Base-by-base conservation (phyloP, 2,797 vertebrate genomes). In the Enteromius afrohamiltoni region DNA sequence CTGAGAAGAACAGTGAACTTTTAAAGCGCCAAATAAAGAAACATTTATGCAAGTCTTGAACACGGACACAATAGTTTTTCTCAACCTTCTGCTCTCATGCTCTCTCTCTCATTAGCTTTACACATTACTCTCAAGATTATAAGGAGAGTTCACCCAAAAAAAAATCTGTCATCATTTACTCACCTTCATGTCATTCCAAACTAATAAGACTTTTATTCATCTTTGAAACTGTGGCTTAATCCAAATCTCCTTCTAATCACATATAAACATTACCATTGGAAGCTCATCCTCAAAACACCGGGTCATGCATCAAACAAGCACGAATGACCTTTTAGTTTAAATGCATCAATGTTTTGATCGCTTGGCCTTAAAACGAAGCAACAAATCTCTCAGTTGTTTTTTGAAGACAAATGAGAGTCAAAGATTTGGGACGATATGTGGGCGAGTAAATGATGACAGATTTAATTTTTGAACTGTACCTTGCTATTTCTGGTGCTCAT, bases 1-100 rank as follows among this genome's bases (percentile, higher is more conserved):
- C 67, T 45, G 17, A 45, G 40, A 73, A 23, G 40, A n/a, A 47
- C 9, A 62, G 23, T 16, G 17, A 31, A 45, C 23, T 55, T 17
- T n/a, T 47, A 62, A 26, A 16, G 68, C 53, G 31, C 79, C 79
- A 81, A 73, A 49, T 73, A 62, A 81, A 81, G 79, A 34, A 49
- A 21, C 40, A 73, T 71, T 64, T 37, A 78, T 65, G 26, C 21
- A 62, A 47, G 47, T 42, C 40, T 80, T 71, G 11, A 40, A 47
- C 53, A 16, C 19, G 26, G n/a, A 31, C 11, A 70, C 37, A 16
- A 13, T 58, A 58, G 23, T 47, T 60, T 47, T 80, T 31, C 34
- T n/a, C 6, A 26, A 8, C 11, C n/a, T 79, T 29, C 37, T 37
- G n/a, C 31, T 68, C 21, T n/a, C 49, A 21, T 8, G 23, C 37